Base-by-base conservation (phyloP, 2,888 invertebrate genomes). In the Amorpha juglandis region DNA sequence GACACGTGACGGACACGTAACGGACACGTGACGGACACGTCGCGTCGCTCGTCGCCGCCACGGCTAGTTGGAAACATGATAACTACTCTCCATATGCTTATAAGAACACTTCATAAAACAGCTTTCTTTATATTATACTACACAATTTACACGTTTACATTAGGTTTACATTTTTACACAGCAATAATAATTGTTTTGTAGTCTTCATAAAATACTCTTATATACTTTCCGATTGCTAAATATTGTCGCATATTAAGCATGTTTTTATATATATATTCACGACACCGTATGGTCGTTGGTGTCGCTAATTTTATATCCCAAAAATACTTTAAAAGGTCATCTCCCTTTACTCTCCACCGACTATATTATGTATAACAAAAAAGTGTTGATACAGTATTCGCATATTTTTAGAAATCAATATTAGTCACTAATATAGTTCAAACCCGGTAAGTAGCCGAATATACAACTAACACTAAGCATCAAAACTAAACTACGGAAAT, bases 51-150 rank as follows among this genome's bases (percentile, higher is more conserved):
- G 27, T 78, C 74, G 27, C 74, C 70, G 74, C 76, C 76, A 63
- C 74, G 68, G 71, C 69, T 74, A 69, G 70, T 75, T 78, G 80
- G 81, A 82, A 83, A 83, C 82, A 81, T 78, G 78, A 77, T 77
- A 81, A 75, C 83, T 83, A 82, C 82, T 84, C 86, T 84, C 86
- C 87, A 78, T 88, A 89, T 76, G 86, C 87, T 89, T 91, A 92
- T 92, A 91, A 92, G 92, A 92, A 93, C 92, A 92, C 91, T 92
- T 92, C 86, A 90, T 91, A 89, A 90, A 93, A 91, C 92, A 90
- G 91, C 89, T 89, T 87, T 80, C 69, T 81, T 86, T 88, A 87
- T 89, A 87, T 88, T 91, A 92, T 86, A 92, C 93, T 92, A 92
- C 92, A 92, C 88, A 92, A 92, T 93, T 92, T 92, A 93, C 91